Evolutionary conservation across 2,113 vertebrate genomes (phyloP).

Genomic region (Nannospalax galili): DNA sequence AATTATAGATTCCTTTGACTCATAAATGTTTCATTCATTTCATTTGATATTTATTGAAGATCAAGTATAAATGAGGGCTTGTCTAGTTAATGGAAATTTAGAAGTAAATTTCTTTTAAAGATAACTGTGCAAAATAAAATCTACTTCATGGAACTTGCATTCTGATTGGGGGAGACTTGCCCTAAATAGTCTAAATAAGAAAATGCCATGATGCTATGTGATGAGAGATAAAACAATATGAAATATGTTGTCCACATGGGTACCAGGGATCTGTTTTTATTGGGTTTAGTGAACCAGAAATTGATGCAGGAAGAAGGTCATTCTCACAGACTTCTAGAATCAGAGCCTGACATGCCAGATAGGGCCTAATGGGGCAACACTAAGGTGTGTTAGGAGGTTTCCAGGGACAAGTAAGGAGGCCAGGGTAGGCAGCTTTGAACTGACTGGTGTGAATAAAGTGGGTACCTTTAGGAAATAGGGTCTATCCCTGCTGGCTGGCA

Average conservation of each 20-base stretch:
- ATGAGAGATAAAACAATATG: background rate
- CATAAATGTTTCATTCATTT: slow-evolving; percentile 14
- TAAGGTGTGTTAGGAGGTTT: too few relatives aligned
- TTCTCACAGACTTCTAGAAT: background rate
- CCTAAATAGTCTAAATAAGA: background rate
- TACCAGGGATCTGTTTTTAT: background rate
- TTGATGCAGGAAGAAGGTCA: background rate
- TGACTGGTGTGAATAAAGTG: background rate
- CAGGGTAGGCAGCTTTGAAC: background rate
- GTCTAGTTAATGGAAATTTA: background rate
- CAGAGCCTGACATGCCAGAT: too few relatives aligned
- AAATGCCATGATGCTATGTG: background rate
- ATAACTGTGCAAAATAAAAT: background rate
- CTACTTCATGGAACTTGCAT: background rate
- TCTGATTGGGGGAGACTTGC: background rate
- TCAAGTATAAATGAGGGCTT: background rate
- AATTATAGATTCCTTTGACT: background rate
- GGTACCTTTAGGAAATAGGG: background rate
- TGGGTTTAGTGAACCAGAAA: background rate
- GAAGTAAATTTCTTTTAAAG: background rate
- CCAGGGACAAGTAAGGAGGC: background rate
- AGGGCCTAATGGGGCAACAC: background rate
- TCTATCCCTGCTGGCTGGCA: background rate
- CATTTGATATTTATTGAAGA: background rate
- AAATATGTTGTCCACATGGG: background rate